Conservation (phyloP, 2,888 invertebrate species). For the Lasioglossum morio region DNA sequence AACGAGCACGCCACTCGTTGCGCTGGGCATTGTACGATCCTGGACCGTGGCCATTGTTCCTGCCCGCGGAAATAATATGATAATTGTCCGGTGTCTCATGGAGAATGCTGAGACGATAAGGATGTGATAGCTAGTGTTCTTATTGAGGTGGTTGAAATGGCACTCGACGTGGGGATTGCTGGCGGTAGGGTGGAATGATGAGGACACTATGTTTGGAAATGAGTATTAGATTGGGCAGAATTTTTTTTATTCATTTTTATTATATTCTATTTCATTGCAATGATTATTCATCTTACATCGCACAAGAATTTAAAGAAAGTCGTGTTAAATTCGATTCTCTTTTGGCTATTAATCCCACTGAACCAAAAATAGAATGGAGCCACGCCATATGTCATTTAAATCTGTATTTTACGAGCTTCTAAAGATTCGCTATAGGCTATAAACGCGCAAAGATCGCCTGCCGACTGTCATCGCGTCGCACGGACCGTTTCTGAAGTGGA, state of each 20-base stretch:
- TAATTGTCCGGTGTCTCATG: slow-evolving; percentile 17
- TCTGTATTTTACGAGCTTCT: not conserved
- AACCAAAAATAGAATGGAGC: not conserved
- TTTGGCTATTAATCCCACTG: not conserved
- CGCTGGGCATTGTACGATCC: not conserved
- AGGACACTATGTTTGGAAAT: not conserved
- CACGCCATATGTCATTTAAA: not conserved
- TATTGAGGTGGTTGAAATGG: not conserved
- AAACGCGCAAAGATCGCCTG: not conserved
- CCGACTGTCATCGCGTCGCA: not conserved
- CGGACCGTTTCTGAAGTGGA: not conserved
- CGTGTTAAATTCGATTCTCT: not conserved
- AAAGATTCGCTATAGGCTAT: not conserved
- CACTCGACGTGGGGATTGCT: not conserved
- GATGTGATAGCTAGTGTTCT: not conserved
- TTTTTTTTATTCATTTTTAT: not conserved
- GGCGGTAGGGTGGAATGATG: not conserved
- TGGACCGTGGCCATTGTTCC: slow-evolving; percentile 8
- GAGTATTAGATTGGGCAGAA: not conserved
- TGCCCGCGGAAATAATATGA: slow-evolving; percentile 31
- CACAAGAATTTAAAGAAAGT: not conserved
- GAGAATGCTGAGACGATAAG: not conserved
- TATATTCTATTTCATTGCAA: not conserved
- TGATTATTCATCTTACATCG: not conserved
- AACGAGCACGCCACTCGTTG: not conserved